Conservation (phyloP, 2,888 invertebrate genomes). For the Mimachlamys varia region DNA sequence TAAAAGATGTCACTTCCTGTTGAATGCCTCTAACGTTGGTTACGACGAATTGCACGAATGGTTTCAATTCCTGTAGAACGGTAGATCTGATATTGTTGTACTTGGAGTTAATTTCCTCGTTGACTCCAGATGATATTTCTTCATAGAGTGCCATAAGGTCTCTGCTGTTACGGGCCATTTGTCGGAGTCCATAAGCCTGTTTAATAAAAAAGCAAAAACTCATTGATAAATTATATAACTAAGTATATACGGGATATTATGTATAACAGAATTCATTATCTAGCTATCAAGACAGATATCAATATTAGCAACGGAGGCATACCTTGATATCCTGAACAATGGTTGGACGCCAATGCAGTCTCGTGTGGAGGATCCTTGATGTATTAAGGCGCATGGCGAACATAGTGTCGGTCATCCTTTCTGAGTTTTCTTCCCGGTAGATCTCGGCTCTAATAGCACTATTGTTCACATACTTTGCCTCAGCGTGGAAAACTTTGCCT, state of each 20-base stretch:
- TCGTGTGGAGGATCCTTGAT: conserved; percentile 67
- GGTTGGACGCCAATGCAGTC: conserved; percentile 70
- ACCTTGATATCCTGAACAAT: conserved; percentile 66
- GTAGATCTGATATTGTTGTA: conserved; percentile 43
- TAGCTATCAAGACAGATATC: background rate
- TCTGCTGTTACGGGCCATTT: conserved; percentile 39
- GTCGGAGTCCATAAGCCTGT: conserved; percentile 44
- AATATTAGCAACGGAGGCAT: background rate
- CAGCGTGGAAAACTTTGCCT: conserved; percentile 63
- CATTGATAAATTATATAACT: background rate
- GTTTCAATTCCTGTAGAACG: conserved; percentile 41
- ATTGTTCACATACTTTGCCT: conserved; percentile 65
- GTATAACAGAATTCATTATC: background rate
- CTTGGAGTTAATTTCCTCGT: conserved; percentile 46
- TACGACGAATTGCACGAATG: conserved; percentile 39
- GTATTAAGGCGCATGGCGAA: conserved; percentile 66
- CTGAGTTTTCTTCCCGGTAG: conserved; percentile 57
- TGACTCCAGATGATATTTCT: conserved; percentile 39
- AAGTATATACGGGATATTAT: background rate
- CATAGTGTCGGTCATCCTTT: conserved; percentile 61
- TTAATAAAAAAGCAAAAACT: no score
- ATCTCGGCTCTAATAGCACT: conserved; percentile 65
- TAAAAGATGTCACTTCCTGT: background rate
- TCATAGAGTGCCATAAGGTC: conserved; percentile 33
- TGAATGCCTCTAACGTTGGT: background rate